Conservation (phyloP, 2,888 invertebrate species). For the Epinotia nisella region DNA sequence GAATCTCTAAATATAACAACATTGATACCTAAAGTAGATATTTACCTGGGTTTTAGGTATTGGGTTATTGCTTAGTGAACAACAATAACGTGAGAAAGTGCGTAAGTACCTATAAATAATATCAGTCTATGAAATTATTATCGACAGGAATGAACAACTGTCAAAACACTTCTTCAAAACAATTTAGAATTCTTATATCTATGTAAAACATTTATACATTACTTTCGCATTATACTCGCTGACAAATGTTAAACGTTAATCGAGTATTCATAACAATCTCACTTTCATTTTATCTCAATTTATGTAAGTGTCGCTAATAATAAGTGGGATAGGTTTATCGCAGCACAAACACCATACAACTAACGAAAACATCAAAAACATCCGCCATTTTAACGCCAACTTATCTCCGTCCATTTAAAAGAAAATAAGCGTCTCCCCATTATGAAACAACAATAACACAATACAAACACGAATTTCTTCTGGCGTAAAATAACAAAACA, state of each 20-base stretch:
- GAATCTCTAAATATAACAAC: too few species aligned
- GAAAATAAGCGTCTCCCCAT: constrained; percentile 40
- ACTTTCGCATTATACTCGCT: too few species aligned
- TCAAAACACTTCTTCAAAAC: too few species aligned
- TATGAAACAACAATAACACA: constrained; percentile 52
- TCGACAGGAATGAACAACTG: too few species aligned
- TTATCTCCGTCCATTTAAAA: constrained; percentile 28
- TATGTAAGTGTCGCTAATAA: neutral
- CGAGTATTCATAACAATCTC: neutral
- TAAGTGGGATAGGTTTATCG: neutral
- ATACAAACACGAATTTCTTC: constrained; percentile 52
- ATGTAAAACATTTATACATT: too few species aligned
- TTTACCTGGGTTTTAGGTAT: too few species aligned
- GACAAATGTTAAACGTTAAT: neutral
- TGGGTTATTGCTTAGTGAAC: too few species aligned
- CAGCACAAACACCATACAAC: constrained; percentile 5
- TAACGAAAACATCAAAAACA: constrained; percentile 7
- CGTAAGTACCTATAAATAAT: too few species aligned
- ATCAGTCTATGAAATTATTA: too few species aligned
- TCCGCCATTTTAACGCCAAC: constrained; percentile 19
- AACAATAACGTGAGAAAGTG: too few species aligned
- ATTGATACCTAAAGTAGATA: too few species aligned
- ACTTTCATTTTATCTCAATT: constrained; percentile 1
- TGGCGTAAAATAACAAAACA: constrained; percentile 63
- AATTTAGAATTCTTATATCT: too few species aligned